These are phyloP conservation scores for Archivesica marissinica DNA, from an alignment of 1,140 invertebrate species.

Conservation along the genomic window DNA sequence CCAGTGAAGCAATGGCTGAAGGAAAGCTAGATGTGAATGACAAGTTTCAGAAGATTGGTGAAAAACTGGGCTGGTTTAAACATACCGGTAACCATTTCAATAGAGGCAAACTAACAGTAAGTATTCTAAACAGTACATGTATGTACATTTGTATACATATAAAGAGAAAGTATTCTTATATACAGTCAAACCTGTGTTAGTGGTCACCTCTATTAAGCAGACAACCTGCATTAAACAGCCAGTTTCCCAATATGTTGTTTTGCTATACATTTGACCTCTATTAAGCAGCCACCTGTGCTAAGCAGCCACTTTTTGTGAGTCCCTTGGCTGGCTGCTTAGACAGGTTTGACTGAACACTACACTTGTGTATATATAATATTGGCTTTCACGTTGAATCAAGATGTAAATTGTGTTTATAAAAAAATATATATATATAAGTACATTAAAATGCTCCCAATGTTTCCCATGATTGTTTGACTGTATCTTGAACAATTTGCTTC, in stretches of 20 bases:
- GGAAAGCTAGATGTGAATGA: conserved; percentile 20
- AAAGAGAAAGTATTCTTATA: neutral
- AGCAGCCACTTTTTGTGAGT: too few relatives aligned
- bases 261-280: too few relatives aligned
- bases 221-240: too few relatives aligned
- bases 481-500: too few relatives aligned
- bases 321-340: neutral
- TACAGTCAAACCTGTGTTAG: too few relatives aligned
- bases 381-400: neutral
- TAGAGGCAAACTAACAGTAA: conserved; percentile 31
- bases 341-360: neutral
- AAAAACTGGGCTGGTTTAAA: conserved; percentile 60
- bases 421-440: neutral
- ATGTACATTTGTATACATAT: neutral
- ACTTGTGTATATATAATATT: neutral
- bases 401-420: neutral
- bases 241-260: too few relatives aligned
- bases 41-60: conserved; percentile 53
- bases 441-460: too few relatives aligned
- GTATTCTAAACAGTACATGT: neutral
- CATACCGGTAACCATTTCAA: neutral
- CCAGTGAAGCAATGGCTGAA: neutral
- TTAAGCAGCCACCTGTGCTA: too few relatives aligned
- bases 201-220: too few relatives aligned
- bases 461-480: too few relatives aligned